phyloP scores from a whole-genome alignment of 2,888 invertebrate genomes.

The Stenotaenia linearis region DNA sequence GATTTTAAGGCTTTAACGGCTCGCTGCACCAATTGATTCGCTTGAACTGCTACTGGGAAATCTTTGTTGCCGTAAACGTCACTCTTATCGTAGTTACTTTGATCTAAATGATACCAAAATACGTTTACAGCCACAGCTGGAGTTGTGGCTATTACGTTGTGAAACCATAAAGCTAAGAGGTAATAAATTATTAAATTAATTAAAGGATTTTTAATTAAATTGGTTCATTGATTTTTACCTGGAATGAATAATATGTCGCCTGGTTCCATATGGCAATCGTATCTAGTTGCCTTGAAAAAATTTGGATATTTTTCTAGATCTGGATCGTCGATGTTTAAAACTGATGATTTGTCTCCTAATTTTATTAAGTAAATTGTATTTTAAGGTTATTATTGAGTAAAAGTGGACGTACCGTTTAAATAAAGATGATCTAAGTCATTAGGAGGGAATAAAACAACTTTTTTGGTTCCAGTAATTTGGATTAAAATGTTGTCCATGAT shows the following conservation, averaged over 20 bases:
- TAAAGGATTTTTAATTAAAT: not conserved
- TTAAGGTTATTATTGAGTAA: not conserved
- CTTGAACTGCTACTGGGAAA: slow-evolving; percentile 49
- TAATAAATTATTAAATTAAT: not conserved
- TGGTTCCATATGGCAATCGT: slow-evolving; percentile 48
- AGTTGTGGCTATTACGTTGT: slow-evolving; percentile 52
- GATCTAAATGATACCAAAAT: slow-evolving; percentile 53
- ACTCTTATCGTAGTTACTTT: slow-evolving; percentile 51
- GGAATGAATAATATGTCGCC: slow-evolving; percentile 55
- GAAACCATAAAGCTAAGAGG: slow-evolving; percentile 54
- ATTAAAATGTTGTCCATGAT: slow-evolving; percentile 55
- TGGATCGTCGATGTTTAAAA: slow-evolving; percentile 52
- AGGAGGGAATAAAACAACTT: slow-evolving; percentile 52
- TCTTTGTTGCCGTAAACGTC: slow-evolving; percentile 56
- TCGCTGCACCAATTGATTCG: slow-evolving; percentile 49
- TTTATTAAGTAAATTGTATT: not conserved
- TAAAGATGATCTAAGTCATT: slow-evolving; percentile 51
- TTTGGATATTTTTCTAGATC: slow-evolving; percentile 49
- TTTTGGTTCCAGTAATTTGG: slow-evolving; percentile 52
- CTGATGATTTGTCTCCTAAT: slow-evolving; percentile 53
- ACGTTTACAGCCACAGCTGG: slow-evolving; percentile 54
- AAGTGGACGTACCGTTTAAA: slow-evolving; percentile 46
- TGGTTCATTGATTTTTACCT: slow-evolving; percentile 43
- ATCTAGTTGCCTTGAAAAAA: slow-evolving; percentile 47
- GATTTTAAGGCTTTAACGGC: slow-evolving; percentile 48